Evolutionary conservation across 2,888 invertebrate species (phyloP).

Genomic region (Ophion slaviceki): DNA sequence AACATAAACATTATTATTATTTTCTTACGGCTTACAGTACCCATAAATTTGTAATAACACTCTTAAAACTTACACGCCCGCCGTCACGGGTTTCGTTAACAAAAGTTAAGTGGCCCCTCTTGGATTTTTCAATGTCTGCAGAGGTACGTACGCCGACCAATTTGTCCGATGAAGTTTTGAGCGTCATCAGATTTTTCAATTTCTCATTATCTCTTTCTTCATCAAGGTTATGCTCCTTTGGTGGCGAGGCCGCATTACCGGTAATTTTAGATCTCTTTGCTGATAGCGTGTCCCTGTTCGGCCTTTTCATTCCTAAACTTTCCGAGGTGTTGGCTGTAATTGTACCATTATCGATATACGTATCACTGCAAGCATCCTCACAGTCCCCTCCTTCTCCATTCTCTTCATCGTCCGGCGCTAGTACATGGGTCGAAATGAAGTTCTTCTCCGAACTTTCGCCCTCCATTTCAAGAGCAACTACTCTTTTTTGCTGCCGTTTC

Average conservation of each 20-base stretch:
- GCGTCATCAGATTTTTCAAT: conserved; percentile 7
- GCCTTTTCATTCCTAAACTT: neutral
- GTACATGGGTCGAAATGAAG: conserved; percentile 11
- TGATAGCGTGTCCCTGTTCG: conserved; percentile 16
- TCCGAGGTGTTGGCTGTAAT: conserved; percentile 4
- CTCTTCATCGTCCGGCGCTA: conserved; percentile 4
- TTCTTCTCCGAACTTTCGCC: conserved; percentile 4
- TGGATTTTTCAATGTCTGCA: conserved; percentile 22
- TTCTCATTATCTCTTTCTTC: conserved; percentile 29
- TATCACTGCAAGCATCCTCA: conserved; percentile 11
- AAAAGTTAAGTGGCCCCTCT: conserved; percentile 10
- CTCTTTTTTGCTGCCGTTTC: neutral
- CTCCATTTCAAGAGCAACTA: conserved; percentile 8
- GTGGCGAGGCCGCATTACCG: conserved; percentile 17
- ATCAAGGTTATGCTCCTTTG: conserved; percentile 6
- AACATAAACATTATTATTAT: conserved; percentile 36
- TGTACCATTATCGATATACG: conserved; percentile 15
- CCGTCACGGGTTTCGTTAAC: conserved; percentile 11
- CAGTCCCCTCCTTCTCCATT: neutral
- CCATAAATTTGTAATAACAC: conserved; percentile 21
- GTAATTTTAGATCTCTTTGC: conserved; percentile 5
- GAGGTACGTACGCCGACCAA: conserved; percentile 31
- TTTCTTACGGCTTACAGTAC: conserved; percentile 34
- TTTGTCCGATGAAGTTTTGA: conserved; percentile 29
- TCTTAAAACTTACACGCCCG: conserved; percentile 20